These are phyloP conservation scores for Poecilia wingei DNA, from an alignment of 2,797 vertebrate genomes.

Conservation along the genomic window DNA sequence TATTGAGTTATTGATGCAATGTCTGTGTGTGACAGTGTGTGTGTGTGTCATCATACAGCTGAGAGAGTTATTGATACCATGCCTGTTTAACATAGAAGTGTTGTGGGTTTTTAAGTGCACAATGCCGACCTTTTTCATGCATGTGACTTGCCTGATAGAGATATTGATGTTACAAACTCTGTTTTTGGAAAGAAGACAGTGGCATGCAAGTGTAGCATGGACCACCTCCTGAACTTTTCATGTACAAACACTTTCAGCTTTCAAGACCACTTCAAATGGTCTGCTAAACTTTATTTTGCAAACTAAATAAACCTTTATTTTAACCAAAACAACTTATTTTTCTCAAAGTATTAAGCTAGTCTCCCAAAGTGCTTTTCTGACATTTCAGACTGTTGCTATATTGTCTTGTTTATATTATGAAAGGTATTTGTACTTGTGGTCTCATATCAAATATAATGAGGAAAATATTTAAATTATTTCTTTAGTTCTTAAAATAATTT, in stretches of 20 bases:
- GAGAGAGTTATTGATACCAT: constrained; percentile 65
- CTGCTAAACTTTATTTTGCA: not conserved
- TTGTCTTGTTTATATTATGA: not conserved
- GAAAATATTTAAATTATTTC: not conserved
- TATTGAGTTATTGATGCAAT: constrained; percentile 84
- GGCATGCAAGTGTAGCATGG: constrained; percentile 45
- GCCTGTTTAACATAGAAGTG: constrained; percentile 27
- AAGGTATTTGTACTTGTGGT: not conserved
- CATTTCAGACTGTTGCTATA: not conserved
- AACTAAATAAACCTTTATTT: not conserved
- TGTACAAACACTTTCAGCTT: not conserved
- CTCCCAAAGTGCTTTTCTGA: not conserved
- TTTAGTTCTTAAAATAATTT: not conserved
- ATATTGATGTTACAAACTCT: constrained; percentile 71
- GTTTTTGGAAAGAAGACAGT: constrained; percentile 52
- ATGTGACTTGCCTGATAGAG: constrained; percentile 54
- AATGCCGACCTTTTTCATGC: constrained; percentile 24
- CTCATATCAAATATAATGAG: not conserved
- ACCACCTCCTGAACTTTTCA: not conserved
- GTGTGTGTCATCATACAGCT: constrained; percentile 52
- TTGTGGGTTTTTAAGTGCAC: constrained; percentile 29
- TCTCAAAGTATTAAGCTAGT: not conserved
- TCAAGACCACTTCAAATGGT: not conserved
- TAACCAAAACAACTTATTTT: not conserved
- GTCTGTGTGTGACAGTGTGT: constrained; percentile 58